Base-by-base conservation (phyloP, 2,797 vertebrate genomes). In the Sebastes matsubarae region DNA sequence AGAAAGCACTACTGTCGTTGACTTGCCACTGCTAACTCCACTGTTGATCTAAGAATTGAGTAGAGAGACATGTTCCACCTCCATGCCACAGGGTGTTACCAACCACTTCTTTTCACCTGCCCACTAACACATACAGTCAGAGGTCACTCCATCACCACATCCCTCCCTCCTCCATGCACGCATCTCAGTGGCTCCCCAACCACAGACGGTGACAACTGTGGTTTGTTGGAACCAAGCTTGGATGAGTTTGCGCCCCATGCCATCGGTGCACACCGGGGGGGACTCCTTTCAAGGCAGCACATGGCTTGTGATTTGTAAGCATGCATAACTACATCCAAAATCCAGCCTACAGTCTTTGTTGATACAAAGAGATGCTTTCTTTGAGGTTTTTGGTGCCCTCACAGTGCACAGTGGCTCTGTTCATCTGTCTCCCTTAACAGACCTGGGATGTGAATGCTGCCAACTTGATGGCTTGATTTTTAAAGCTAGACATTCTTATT, bases 401-500 rank as follows among this genome's bases (percentile, higher is more conserved):
- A 14, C 27, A 30, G 18, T 36, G 25, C 24, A 63, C 36, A 72
- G 30, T 16, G 8, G 22, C 29, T 72, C 10, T 65, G 10, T 65
- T 66, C 4, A 12, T 60, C 52, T 42, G 25, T 83, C 30, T 30
- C 54, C 12, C n/a, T 58, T 11, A 52, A 12, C 11, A 59, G 60
- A 70, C 13, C 7, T 54, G 27, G 46, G 38, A 57, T 5, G 2
- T 58, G 18, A 32, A 61, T 18, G 25, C 50, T 75, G 50, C 65
- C 61, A 73, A 59, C 14, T 24, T 63, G 22, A 71, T 67, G 7
- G 34, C 71, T 67, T 75, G 16, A 67, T 75, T 75, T 20, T 75
- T 76, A 25, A 72, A 72, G 68, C 38, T 50, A 72, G 46, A 76
- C 50, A 24, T 68, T 68, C 50, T 72, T 34, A 68, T 75, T 32